phyloP scores from a whole-genome alignment of 2,797 vertebrate genomes.

The Gadopsis bispinosus region DNA sequence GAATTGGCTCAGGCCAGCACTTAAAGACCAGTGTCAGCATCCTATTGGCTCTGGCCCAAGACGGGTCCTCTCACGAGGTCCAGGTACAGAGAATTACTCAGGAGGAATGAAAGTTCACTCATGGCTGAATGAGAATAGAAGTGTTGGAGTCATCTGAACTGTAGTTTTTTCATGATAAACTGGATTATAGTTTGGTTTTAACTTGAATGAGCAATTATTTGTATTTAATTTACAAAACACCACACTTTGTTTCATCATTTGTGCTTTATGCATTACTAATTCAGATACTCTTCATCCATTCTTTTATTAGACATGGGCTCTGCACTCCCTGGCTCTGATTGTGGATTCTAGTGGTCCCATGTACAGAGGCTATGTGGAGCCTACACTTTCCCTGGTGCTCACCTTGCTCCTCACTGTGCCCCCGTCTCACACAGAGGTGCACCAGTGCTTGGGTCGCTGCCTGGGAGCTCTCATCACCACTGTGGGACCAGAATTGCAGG shows the following conservation, averaged over 20 bases:
- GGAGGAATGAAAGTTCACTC: conserved; percentile 13
- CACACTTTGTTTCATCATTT: background rate
- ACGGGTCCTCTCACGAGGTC: conserved; percentile 97
- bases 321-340: conserved; percentile 97
- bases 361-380: conserved; percentile 98
- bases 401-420: conserved; percentile 96
- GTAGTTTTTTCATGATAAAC: background rate
- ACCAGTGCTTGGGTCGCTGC: conserved; percentile 97
- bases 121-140: background rate
- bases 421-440: conserved; percentile 97
- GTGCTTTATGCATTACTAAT: background rate
- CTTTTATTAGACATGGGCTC: conserved; percentile 93
- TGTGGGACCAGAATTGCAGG: conserved; percentile 97
- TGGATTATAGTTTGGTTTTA: background rate
- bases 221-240: background rate
- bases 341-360: conserved; percentile 99
- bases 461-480: conserved; percentile 98
- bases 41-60: conserved; percentile 95
- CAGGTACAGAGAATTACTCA: conserved; percentile 86
- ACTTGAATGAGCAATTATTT: background rate
- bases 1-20: conserved; percentile 98
- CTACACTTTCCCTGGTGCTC: conserved; percentile 95
- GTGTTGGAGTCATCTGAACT: background rate
- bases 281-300: background rate
- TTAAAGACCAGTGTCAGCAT: conserved; percentile 99